Percentiles rank a stretch among this genome's conserved stretches.
These are phyloP conservation scores for Characodon lateralis DNA, from an alignment of 2,797 vertebrate genomes.

Conservation along the genomic window DNA sequence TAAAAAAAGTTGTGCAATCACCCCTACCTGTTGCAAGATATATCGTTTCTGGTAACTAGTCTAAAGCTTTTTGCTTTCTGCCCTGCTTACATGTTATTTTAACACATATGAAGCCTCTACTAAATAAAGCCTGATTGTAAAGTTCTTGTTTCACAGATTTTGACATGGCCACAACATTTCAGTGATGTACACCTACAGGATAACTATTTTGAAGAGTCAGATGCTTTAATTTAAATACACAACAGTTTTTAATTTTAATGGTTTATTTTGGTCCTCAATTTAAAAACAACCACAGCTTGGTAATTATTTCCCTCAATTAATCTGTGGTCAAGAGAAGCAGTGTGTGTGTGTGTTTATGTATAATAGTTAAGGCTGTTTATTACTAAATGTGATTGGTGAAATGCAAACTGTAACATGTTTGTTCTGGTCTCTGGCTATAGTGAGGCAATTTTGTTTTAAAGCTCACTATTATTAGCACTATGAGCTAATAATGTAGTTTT, in stretches of 20 bases:
- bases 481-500: no score
- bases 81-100: not conserved
- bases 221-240: constrained; percentile 11
- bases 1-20: not conserved
- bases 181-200: not conserved
- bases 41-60: not conserved
- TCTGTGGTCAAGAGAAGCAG: constrained; percentile 29
- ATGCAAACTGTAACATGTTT: constrained; percentile 34
- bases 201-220: not conserved
- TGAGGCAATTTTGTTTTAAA: constrained; percentile 52
- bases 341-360: constrained; percentile 9
- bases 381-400: constrained; percentile 35
- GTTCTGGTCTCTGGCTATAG: constrained; percentile 61
- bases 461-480: no score
- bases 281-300: constrained; percentile 11
- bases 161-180: not conserved
- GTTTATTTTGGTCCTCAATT: constrained; percentile 8
- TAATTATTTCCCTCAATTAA: constrained; percentile 30
- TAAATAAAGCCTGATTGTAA: not conserved
- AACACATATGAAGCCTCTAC: not conserved
- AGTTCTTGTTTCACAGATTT: not conserved
- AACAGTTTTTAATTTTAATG: constrained; percentile 10
- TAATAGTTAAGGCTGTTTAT: constrained; percentile 12
- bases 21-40: not conserved
- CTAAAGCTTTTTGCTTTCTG: not conserved